Evolutionary conservation across 2,888 invertebrate genomes (phyloP).

Genomic region (Amphiduros pacificus): DNA sequence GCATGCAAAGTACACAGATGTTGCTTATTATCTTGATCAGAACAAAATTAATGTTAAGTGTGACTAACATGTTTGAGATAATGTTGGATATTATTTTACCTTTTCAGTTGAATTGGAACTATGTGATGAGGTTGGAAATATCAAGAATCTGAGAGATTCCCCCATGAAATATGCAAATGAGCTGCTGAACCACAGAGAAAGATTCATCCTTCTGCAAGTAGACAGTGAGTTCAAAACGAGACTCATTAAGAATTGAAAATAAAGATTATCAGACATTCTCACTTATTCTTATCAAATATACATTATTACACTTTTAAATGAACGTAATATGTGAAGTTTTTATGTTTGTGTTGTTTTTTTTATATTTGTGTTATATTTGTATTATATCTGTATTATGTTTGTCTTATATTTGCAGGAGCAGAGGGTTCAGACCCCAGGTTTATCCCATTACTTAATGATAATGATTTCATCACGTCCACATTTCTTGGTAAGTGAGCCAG

Average conservation of each 20-base stretch:
- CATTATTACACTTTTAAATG: not conserved
- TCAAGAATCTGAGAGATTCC: conserved; percentile 7
- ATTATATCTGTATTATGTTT: too few species aligned
- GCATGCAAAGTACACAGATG: too few species aligned
- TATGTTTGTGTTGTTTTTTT: too few species aligned
- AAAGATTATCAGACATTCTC: not conserved
- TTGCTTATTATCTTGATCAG: too few species aligned
- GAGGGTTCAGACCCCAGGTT: not conserved
- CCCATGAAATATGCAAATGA: conserved; percentile 5
- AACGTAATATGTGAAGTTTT: not conserved
- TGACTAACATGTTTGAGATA: too few species aligned
- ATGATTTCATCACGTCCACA: not conserved
- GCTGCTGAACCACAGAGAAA: conserved; percentile 2
- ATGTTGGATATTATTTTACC: too few species aligned
- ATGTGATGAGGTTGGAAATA: conserved; percentile 7
- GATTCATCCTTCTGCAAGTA: conserved; percentile 1
- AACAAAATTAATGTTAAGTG: too few species aligned
- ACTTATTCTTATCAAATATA: not conserved
- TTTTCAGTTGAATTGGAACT: conserved; percentile 8
- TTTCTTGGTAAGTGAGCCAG: conserved; percentile 4
- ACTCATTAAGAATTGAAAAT: too few species aligned
- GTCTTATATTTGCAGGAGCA: too few species aligned
- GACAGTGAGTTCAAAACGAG: too few species aligned
- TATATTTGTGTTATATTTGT: too few species aligned
- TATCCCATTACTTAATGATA: conserved; percentile 8